Base-by-base conservation (phyloP, 2,113 vertebrate genomes). In the Neolamprologus falcicula region DNA sequence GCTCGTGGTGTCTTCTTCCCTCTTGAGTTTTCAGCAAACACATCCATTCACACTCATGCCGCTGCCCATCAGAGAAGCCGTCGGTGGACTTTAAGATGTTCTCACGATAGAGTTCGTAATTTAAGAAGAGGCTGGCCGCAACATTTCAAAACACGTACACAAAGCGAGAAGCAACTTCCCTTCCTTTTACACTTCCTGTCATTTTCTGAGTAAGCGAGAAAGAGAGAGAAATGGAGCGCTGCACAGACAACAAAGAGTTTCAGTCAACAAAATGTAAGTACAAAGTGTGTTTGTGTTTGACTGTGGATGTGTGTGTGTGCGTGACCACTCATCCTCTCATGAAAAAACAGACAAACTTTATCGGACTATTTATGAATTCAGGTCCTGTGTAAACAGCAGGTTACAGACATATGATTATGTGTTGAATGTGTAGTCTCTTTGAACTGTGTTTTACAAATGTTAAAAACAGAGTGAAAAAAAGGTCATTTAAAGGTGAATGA, bases 101-200 rank as follows among this genome's bases (percentile, higher is more conserved):
- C 8, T 45, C 3, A 47, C 3, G 2, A 35, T 63, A 47, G 26
- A 52, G 1, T 40, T 89, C 17, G 9, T 42, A 84, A 17, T 63
- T 84, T 63, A 71, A 24, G 37, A 19, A 28, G 40, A 79, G 12
- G 35, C 55, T 37, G 54, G 24, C 55, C 33, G 24, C 53, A 35
- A 53, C 7, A 12, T 45, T 78, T 61, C 8, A 6, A 28, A 17
- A 45, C 16, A 42, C 16, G 21, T 79, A 42, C 53, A 76, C 47
- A 37, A 28, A 59, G 14, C 6, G 26, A 6, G 19, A 66, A 63
- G 85, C 80, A 42, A 76, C 85, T 89, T 86, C 86, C 93, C 94
- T 95, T 96, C 95, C 94, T 92, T 57, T 84, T 86, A n/a, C 71
- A 91, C 93, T 96, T 96, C 96, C 96, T 96, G 95, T 90, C 17